Percentiles rank a stretch among this genome's conserved stretches.
Conservation (phyloP, 2,113 vertebrate species). For the Potamarius usumacintae region DNA sequence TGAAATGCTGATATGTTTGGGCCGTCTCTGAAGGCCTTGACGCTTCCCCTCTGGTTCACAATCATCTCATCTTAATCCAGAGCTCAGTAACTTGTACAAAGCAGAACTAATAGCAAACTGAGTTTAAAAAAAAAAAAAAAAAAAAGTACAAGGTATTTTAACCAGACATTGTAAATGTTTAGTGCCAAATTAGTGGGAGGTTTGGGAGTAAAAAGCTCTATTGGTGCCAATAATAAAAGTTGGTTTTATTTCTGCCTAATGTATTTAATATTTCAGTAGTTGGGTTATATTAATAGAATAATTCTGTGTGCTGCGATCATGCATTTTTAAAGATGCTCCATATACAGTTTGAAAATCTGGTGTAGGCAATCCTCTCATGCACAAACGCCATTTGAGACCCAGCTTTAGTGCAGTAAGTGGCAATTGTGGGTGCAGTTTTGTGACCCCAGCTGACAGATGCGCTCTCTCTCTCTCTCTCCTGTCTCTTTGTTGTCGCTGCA, state of each 20-base stretch:
- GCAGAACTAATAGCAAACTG: not conserved
- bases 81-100: not conserved
- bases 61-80: not conserved
- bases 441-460: slow-evolving; percentile 32
- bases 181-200: not conserved
- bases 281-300: slow-evolving; percentile 1
- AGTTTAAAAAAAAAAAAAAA: not conserved
- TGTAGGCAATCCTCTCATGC: not conserved
- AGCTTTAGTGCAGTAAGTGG: slow-evolving; percentile 25
- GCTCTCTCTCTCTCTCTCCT: slow-evolving; percentile 4
- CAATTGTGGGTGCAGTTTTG: slow-evolving; percentile 17
- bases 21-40: too few relatives aligned
- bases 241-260: not conserved
- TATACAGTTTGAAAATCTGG: not conserved
- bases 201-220: not conserved
- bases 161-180: too few relatives aligned
- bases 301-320: not conserved
- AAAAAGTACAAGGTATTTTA: too few relatives aligned
- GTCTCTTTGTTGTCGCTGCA: slow-evolving; percentile 3
- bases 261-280: slow-evolving; percentile 13
- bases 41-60: too few relatives aligned
- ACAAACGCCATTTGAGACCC: not conserved
- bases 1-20: too few relatives aligned
- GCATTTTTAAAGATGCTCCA: not conserved
- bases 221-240: not conserved